phyloP scores from a whole-genome alignment of 30 jellyfish, hydroid and myxozoan species.

The Clytia hemisphaerica region DNA sequence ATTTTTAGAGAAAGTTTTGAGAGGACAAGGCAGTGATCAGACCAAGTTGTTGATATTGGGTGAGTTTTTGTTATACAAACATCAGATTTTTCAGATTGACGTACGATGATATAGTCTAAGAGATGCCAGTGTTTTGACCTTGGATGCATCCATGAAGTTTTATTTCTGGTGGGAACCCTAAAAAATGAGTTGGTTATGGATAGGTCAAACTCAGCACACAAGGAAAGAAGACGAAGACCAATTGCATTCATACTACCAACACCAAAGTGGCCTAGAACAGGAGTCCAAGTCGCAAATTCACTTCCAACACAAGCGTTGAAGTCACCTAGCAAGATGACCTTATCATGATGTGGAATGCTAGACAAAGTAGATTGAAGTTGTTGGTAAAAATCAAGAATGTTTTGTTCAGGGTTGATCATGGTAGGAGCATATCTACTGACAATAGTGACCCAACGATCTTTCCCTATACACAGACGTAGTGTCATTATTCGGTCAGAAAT shows the following conservation, averaged over 20 bases:
- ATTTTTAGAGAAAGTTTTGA: too few relatives aligned
- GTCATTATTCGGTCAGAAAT: conserved; percentile 42
- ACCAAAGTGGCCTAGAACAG: not conserved
- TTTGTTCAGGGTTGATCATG: conserved; percentile 29
- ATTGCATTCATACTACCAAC: not conserved
- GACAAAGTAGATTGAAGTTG: not conserved
- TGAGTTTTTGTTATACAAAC: not conserved
- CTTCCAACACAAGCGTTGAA: not conserved
- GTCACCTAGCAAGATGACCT: not conserved
- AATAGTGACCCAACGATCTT: conserved; percentile 13
- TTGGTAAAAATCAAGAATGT: conserved; percentile 9
- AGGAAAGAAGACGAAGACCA: not conserved
- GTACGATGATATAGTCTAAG: not conserved
- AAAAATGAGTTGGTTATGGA: not conserved
- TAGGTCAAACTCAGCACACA: not conserved
- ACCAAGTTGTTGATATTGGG: not conserved
- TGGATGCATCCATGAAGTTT: not conserved
- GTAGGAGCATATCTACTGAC: conserved; percentile 33
- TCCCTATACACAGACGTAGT: conserved; percentile 24
- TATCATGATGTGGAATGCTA: not conserved
- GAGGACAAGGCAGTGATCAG: too few relatives aligned
- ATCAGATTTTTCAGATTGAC: not conserved
- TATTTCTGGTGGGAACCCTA: not conserved
- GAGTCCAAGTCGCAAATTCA: not conserved
- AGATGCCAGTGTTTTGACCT: not conserved